Base-by-base conservation (phyloP, 2,113 vertebrate species). In the Mola mola region DNA sequence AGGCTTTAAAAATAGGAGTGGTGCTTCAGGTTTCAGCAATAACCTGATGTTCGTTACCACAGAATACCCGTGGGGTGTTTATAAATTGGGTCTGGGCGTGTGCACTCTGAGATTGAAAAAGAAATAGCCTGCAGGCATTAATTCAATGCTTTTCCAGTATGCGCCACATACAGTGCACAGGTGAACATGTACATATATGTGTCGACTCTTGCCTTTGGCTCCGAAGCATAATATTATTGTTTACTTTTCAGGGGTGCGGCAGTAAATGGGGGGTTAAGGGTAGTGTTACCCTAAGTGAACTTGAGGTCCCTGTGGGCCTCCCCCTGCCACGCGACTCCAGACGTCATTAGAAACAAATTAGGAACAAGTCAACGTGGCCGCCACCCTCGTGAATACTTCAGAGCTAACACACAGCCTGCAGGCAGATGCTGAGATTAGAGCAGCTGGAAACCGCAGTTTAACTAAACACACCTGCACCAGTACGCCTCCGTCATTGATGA, bases 211-310 rank as follows among this genome's bases (percentile, higher is more conserved):
- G 59, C 34, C 48, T 38, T 41, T 44, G 26, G 3, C 40, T 42
- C 26, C 22, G 73, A 82, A 66, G 66, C 76, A 75, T 52, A 89
- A 85, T 84, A 67, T 89, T 87, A 75, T 81, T 81, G 76, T 81
- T 87, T 80, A 56, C 28, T 31, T 85, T 85, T 68, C 48, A 65
- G 44, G 58, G 44, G 52, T 38, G 58, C 4, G 15, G 53, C 21
- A 55, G 55, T 65, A 34, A 86, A 61, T 55, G 53, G 43, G 48
- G 43, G 57, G 43, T 64, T 61, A 47, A 56, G 34, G 63, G 26
- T 43, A 43, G 58, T 24, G 68, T 66, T 79, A 59, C 48, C 55
- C 31, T 28, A 11, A 1, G 69, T 67, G 50, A 50, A 16, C 53
- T 52, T 48, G 48, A 28, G 52, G 50, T 78, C 77, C 75, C 75